phyloP scores from a whole-genome alignment of 2,888 invertebrate species.

The Drosophila colorata region DNA sequence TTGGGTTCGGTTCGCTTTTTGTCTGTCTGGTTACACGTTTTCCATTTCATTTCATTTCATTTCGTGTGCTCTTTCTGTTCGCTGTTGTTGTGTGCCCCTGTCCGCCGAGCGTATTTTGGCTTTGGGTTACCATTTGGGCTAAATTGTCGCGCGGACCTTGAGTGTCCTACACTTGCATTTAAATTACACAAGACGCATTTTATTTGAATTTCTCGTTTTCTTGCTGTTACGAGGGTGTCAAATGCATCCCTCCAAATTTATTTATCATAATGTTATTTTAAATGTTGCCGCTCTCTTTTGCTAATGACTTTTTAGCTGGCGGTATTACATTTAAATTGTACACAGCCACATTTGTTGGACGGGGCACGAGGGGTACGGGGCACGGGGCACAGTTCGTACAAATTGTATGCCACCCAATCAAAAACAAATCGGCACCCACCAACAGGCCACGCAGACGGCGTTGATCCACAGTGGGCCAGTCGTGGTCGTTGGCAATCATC shows the following conservation, averaged over 20 bases:
- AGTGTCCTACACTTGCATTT: constrained; percentile 58
- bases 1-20: constrained; percentile 15
- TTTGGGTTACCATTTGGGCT: constrained; percentile 49
- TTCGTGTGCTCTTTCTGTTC: constrained; percentile 52
- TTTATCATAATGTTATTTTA: constrained; percentile 70
- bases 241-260: constrained; percentile 39
- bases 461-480: constrained; percentile 54
- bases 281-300: constrained; percentile 49
- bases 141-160: constrained; percentile 78
- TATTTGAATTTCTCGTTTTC: constrained; percentile 9
- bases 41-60: constrained; percentile 80
- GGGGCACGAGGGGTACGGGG: neutral
- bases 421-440: constrained; percentile 58
- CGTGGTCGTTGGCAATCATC: constrained; percentile 72
- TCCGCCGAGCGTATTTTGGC: constrained; percentile 32
- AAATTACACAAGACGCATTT: constrained; percentile 54
- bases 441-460: constrained; percentile 49
- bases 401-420: constrained; percentile 69
- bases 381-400: constrained; percentile 41
- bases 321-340: constrained; percentile 47
- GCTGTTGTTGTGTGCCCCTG: constrained; percentile 1
- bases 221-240: constrained; percentile 59
- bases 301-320: constrained; percentile 47
- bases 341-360: constrained; percentile 37
- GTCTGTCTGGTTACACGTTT: constrained; percentile 54